Evolutionary conservation across 2,797 vertebrate species (phyloP), one percentile per base, ranked within the genome.

Genomic region (Dendrocincla tyrannina): DNA sequence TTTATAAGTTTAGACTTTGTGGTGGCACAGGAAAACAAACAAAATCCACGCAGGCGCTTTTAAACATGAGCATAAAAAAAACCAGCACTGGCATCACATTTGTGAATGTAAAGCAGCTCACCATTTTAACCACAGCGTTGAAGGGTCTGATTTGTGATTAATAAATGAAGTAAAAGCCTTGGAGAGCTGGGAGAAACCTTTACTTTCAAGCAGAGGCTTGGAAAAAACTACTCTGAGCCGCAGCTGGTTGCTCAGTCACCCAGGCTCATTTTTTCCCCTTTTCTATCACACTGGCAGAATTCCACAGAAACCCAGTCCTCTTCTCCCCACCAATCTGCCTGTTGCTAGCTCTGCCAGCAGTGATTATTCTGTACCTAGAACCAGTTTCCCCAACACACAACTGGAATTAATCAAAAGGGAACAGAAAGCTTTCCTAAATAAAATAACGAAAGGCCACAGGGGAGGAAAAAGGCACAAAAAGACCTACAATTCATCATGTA

Each of bases 391-490:
- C 56, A 28, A 30, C 30, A 49, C 32, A 72, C 73, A 85, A 56
- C 41, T 52, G 69, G 47, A 82, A 91, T 87, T 88, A 75, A 93
- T 87, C 77, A 79, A 59, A 59, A 81, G 50, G 35, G n/a, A 92
- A 74, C 16, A 20, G 60, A 86, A 93, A 85, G 59, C 55, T 94
- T 88, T 70, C 52, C 75, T 66, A 90, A 93, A 86, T 59, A 95
- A 76, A 93, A 88, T 37, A 77, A 50, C 44, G 72, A 47, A 69
- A 62, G 46, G 66, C 69, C 79, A 49, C 52, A 75, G 63, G 62
- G 37, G 62, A 92, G n/a, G 44, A 68, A 95, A 86, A 88, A 75
- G 35, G 47, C 52, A 83, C 44, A 41, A 39, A 44, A 47, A 84
- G 73, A 50, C 19, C 77, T 60, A 42, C 27, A 52, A 42, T 82